Base-by-base conservation (phyloP, 1,140 invertebrate genomes). In the Helicoverpa zea region DNA sequence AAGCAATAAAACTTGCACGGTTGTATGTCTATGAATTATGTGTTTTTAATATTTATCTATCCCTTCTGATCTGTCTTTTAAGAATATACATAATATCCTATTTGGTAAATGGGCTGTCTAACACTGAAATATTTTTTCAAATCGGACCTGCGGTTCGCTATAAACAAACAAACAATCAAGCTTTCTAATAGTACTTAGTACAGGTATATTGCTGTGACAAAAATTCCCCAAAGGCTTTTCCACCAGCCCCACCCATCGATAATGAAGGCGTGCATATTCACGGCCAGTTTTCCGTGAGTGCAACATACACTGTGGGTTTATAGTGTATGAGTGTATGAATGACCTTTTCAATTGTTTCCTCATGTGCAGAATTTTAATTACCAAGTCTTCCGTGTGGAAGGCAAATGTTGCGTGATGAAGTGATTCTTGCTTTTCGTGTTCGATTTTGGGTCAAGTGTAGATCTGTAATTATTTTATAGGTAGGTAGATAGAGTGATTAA, bases 321-420 rank as follows among this genome's bases (percentile, higher is more conserved):
- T 58, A 30, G 16, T 18, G 35, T 51, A 70, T 49, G 49, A 29
- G 30, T 18, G 35, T 51, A 70, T 49, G 49, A 29, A 70, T 84
- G 85, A 80, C 86, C 83, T 85, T 75, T 76, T 58, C 83, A 82
- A 75, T 66, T 73, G 81, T 81, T 88, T 85, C 87, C 85, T 88
- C 84, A 84, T 88, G 84, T 78, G 81, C 81, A 79, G 84, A 86
- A 83, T 85, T 30, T 84, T 61, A 84, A 83, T 81, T 35, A 54
- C 43, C 51, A 68, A 82, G 80, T 51, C 87, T 88, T 88, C 87
- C 87, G 85, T 80, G 51, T 86, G 66, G 47, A 16, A 35, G 16
- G 4, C 23, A 70, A 14, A 70, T 23, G 66, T 70, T 68, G 64
- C 76, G 30, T 51, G 54, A 18, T 18, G 58, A 51, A 43, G 14